Evolutionary conservation across 2,888 invertebrate species (phyloP).

Genomic region (Xestia rhomboidea): DNA sequence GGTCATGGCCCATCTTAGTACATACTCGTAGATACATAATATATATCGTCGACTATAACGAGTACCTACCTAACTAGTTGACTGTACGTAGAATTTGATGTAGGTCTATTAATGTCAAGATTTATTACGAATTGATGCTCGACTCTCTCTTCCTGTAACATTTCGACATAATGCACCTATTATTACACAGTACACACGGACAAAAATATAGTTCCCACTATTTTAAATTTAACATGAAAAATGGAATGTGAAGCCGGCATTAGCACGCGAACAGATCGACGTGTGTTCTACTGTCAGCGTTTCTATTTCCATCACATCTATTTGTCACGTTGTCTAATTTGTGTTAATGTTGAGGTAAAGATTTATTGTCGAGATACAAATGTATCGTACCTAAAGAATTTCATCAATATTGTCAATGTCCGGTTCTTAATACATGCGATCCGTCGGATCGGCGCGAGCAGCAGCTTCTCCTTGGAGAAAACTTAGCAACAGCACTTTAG

Average conservation of each 20-base stretch:
- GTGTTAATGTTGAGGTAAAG: slow-evolving; percentile 85
- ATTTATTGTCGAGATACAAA: slow-evolving; percentile 78
- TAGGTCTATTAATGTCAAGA: slow-evolving; percentile 21
- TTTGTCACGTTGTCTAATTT: slow-evolving; percentile 89
- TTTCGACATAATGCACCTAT: slow-evolving; percentile 67
- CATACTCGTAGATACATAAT: slow-evolving; percentile 5
- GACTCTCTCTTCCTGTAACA: slow-evolving; percentile 56
- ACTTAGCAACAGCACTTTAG: background rate
- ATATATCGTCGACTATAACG: slow-evolving; percentile 2
- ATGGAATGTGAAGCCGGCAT: slow-evolving; percentile 84
- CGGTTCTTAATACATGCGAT: background rate
- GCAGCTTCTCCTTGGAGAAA: background rate
- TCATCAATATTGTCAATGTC: slow-evolving; percentile 38
- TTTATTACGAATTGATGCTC: slow-evolving; percentile 37
- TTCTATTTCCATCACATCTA: slow-evolving; percentile 85
- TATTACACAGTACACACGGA: slow-evolving; percentile 59
- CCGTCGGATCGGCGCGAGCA: background rate
- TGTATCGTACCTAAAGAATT: slow-evolving; percentile 30
- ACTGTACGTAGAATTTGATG: slow-evolving; percentile 29
- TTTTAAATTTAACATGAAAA: slow-evolving; percentile 89
- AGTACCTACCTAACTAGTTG: background rate
- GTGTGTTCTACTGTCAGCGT: slow-evolving; percentile 86
- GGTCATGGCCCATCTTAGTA: slow-evolving; percentile 28
- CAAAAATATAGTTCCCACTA: slow-evolving; percentile 72
- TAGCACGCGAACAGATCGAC: slow-evolving; percentile 83